Base-by-base conservation (phyloP, 2,113 vertebrate species). In the Suricata suricatta region DNA sequence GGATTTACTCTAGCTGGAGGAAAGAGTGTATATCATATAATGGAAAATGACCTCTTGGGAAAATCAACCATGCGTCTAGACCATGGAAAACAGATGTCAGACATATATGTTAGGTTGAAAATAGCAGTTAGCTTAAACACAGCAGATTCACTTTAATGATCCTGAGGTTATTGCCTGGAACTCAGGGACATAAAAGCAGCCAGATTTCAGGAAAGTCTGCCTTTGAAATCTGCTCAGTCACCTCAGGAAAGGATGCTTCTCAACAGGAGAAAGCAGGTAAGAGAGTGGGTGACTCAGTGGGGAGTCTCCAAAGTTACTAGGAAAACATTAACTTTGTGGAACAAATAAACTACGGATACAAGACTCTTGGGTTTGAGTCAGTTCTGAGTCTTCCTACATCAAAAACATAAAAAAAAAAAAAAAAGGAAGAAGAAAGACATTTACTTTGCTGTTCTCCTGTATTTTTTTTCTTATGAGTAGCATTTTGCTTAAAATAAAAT, bases 401-500 rank as follows among this genome's bases (percentile, higher is more conserved):
- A 91, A 95, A 38, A 57, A 68, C 2, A 17, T 60, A 31, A 29
- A 64, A 76, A 54, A 77, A 3, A 44, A 69, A 41, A 41, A 63
- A 84, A n/a, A 7, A 7, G 41, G 63, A 7, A 74, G 63, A 25
- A 60, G 13, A 77, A 84, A 64, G 16, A 31, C 21, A 50, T 68
- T 64, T 52, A 52, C 10, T 50, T 93, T 92, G 71, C n/a, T 7
- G 86, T 82, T 85, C 97, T 9, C 19, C 6, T 69, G 68, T 54
- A n/a, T 80, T 80, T 60, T 27, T 95, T 88, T 52, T 47, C 38
- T 44, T 76, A n/a, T 23, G 17, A 96, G 95, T 66, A 93, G 87
- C 12, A 77, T 97, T 95, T 92, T 86, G 44, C 81, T 88, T 94
- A 95, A 98, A 96, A 95, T 94, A 93, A 97, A 95, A 93, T 69